A percentile compares a stretch with the other conserved stretches of the same genome.
Conservation (phyloP, 2,888 invertebrate genomes). For the Lydus trimaculatus region DNA sequence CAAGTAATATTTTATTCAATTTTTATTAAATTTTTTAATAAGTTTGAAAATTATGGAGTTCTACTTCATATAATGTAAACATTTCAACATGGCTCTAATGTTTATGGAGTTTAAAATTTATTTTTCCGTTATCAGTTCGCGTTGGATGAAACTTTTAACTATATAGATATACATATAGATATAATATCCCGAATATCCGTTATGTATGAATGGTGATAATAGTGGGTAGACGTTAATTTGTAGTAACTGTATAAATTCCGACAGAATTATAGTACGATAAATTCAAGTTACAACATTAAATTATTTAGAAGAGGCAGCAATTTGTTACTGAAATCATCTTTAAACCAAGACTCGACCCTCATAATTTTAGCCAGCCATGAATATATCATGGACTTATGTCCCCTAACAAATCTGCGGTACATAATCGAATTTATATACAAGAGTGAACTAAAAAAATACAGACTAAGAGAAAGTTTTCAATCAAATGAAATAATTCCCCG, state of each 20-base stretch:
- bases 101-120: neutral
- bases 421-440: slow-evolving; percentile 62
- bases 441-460: slow-evolving; percentile 58
- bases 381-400: slow-evolving; percentile 57
- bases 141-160: neutral
- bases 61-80: neutral
- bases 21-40: neutral
- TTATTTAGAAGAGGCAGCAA: slow-evolving; percentile 58
- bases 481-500: slow-evolving; percentile 78
- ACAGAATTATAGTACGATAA: slow-evolving; percentile 42
- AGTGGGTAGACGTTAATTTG: slow-evolving; percentile 27
- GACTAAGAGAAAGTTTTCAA: slow-evolving; percentile 65
- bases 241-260: slow-evolving; percentile 30
- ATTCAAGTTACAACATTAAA: slow-evolving; percentile 56
- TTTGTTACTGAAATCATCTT: slow-evolving; percentile 59
- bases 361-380: slow-evolving; percentile 58
- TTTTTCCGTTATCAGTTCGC: neutral
- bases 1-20: neutral
- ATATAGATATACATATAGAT: neutral
- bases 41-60: neutral
- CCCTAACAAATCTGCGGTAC: slow-evolving; percentile 61
- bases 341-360: slow-evolving; percentile 55
- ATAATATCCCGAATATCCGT: neutral
- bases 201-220: slow-evolving; percentile 19
- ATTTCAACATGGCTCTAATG: neutral